These are phyloP conservation scores for Macrotus californicus DNA, from an alignment of 2,113 vertebrate genomes.

Conservation along the genomic window DNA sequence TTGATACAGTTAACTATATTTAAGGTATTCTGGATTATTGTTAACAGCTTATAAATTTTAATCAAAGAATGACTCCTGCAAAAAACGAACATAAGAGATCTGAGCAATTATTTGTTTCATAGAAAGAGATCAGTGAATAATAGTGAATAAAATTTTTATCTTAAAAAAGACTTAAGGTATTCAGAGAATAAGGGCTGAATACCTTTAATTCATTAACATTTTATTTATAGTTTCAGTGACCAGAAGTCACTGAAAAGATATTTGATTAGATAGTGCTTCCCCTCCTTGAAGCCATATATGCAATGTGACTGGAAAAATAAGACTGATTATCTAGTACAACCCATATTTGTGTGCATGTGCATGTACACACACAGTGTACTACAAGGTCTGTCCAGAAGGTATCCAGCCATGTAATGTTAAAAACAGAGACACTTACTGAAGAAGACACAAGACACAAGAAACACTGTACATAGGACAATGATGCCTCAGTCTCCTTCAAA, in stretches of 20 bases:
- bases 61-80: background rate
- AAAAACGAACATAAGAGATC: background rate
- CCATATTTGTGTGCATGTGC: background rate
- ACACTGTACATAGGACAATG: too few relatives aligned
- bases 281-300: background rate
- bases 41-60: background rate
- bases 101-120: background rate
- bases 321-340: background rate
- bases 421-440: too few relatives aligned
- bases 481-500: too few relatives aligned
- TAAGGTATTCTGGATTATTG: background rate
- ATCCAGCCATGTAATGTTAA: too few relatives aligned
- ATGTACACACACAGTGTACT: background rate
- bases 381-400: too few relatives aligned
- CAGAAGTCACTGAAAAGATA: background rate
- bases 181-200: background rate
- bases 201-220: background rate
- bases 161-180: background rate
- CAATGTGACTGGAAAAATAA: background rate
- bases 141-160: background rate
- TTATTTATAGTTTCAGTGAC: slow-evolving; percentile 5
- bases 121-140: background rate
- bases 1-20: background rate
- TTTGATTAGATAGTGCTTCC: slow-evolving; percentile 21
- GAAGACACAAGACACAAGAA: too few relatives aligned